phyloP scores from a whole-genome alignment of 1,140 invertebrate genomes.

The Dryas iulia region DNA sequence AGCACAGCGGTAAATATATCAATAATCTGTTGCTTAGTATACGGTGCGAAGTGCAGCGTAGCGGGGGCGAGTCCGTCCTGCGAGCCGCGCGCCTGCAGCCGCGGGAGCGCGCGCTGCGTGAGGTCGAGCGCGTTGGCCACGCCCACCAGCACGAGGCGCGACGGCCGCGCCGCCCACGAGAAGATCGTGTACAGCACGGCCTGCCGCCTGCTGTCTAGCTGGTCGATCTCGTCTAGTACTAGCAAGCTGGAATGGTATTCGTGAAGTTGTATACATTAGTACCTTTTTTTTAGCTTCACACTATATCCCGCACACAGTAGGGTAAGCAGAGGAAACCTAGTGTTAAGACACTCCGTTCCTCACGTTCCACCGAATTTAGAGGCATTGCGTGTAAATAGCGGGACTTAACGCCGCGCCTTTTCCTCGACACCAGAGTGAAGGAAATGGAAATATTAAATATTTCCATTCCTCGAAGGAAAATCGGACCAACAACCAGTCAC shows the following conservation, averaged over 20 bases:
- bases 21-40: constrained; percentile 93
- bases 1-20: constrained; percentile 91
- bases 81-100: constrained; percentile 88
- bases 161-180: constrained; percentile 90
- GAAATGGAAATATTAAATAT: no score
- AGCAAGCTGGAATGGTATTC: constrained; percentile 86
- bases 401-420: no score
- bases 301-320: no score
- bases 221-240: constrained; percentile 98
- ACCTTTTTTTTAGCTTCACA: not conserved
- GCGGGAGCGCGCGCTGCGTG: constrained; percentile 93
- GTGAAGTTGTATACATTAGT: no score
- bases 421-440: no score
- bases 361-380: no score
- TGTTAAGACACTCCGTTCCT: no score
- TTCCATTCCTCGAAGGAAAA: no score
- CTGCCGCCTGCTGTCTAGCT: constrained; percentile 91
- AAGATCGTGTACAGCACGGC: constrained; percentile 96
- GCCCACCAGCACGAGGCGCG: constrained; percentile 91
- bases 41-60: constrained; percentile 95
- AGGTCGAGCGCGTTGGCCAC: constrained; percentile 98
- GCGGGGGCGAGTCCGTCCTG: constrained; percentile 85
- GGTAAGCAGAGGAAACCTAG: no score
- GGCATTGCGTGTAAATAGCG: no score
- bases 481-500: no score